These are phyloP conservation scores for Eidolon helvum DNA, from an alignment of 2,113 vertebrate species.

Conservation along the genomic window DNA sequence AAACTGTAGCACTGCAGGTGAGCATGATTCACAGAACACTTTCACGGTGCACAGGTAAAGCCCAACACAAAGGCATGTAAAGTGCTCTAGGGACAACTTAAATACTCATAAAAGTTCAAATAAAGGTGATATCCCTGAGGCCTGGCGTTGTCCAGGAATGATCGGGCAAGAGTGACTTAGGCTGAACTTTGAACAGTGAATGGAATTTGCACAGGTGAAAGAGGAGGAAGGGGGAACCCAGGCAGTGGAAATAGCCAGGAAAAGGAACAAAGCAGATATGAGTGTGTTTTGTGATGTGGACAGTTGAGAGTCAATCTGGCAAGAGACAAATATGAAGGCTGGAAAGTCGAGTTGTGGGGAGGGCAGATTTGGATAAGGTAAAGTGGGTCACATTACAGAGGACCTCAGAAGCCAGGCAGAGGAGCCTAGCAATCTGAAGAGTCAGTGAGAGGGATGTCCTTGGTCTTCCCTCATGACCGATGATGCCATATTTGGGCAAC, in stretches of 20 bases:
- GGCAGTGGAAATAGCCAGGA: not conserved
- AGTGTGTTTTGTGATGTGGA: not conserved
- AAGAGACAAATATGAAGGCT: not conserved
- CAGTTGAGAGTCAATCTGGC: not conserved
- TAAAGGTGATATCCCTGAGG: not conserved
- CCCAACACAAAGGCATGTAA: not conserved
- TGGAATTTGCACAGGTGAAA: not conserved
- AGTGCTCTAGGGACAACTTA: not conserved
- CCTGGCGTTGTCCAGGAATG: not conserved
- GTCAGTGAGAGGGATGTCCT: not conserved
- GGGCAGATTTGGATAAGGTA: not conserved
- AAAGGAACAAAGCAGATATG: not conserved
- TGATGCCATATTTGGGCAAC: not conserved
- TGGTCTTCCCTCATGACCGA: not conserved
- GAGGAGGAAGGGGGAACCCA: not conserved
- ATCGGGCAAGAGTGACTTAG: not conserved
- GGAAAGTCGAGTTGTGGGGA: not conserved
- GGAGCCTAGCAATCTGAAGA: not conserved
- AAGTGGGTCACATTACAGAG: not conserved
- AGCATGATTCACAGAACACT: not conserved
- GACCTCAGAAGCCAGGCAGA: not conserved
- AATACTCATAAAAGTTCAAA: not conserved
- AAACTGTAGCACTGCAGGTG: not conserved
- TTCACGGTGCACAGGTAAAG: not conserved
- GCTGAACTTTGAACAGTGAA: not conserved